Evolutionary conservation across 2,888 invertebrate genomes (phyloP).

Genomic region (Drosophila ezoana): DNA sequence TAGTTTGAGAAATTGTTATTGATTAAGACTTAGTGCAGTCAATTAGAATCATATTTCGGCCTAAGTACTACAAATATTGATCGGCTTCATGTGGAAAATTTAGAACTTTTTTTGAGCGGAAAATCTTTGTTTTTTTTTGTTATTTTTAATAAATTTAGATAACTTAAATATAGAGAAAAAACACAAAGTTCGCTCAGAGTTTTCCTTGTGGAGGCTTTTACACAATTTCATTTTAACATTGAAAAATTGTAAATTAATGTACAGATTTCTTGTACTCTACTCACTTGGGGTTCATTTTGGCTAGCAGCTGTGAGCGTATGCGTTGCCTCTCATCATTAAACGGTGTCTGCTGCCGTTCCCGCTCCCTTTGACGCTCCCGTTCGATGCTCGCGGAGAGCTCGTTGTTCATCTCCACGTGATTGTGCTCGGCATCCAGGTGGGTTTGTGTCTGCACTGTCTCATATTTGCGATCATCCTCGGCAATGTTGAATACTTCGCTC

Average conservation of each 20-base stretch:
- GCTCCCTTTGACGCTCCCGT: slow-evolving; percentile 89
- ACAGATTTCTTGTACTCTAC: slow-evolving; percentile 46
- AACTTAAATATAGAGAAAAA: too few relatives aligned
- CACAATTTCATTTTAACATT: background rate
- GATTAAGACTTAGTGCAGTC: slow-evolving; percentile 11
- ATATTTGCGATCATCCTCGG: slow-evolving; percentile 91
- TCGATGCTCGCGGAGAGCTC: slow-evolving; percentile 92
- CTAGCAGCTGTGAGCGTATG: slow-evolving; percentile 83
- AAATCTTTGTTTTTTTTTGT: too few relatives aligned
- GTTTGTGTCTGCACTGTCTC: slow-evolving; percentile 87
- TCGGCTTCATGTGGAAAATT: background rate
- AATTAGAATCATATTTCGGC: slow-evolving; percentile 12
- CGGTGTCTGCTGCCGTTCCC: slow-evolving; percentile 43
- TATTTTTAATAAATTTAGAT: too few relatives aligned
- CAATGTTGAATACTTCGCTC: slow-evolving; percentile 93
- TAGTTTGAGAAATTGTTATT: slow-evolving; percentile 13
- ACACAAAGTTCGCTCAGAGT: too few relatives aligned
- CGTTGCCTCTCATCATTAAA: slow-evolving; percentile 86
- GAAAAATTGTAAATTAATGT: too few relatives aligned
- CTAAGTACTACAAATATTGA: background rate
- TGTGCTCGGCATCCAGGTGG: slow-evolving; percentile 84
- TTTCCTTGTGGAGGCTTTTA: too few relatives aligned
- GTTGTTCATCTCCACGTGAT: slow-evolving; percentile 89
- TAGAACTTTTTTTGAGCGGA: too few relatives aligned
- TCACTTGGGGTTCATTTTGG: slow-evolving; percentile 85